These are phyloP conservation scores for Tragelaphus buxtoni DNA, from an alignment of 2,113 vertebrate genomes.

Conservation along the genomic window DNA sequence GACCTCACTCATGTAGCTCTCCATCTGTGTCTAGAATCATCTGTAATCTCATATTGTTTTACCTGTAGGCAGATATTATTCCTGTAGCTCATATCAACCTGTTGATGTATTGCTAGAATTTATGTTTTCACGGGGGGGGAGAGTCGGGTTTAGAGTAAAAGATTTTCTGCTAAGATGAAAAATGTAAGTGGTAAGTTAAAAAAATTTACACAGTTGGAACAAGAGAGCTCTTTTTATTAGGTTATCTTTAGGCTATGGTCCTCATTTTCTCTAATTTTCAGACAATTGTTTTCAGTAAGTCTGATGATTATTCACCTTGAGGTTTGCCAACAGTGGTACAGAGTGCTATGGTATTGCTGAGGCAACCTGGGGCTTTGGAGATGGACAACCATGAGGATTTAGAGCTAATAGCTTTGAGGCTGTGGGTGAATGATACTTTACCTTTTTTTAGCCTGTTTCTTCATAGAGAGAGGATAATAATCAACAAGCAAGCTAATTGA, in stretches of 20 bases:
- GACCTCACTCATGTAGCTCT: neutral
- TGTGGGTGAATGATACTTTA: neutral
- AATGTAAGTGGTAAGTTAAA: neutral
- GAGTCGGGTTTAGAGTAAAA: neutral
- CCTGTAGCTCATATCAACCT: neutral
- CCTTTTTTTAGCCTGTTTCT: neutral
- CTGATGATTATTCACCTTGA: neutral
- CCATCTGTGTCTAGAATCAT: neutral
- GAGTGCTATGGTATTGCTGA: neutral
- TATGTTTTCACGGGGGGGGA: neutral
- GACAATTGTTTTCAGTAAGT: neutral
- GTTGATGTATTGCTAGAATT: neutral
- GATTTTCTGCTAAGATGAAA: neutral
- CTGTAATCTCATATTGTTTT: neutral
- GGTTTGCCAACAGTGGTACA: neutral
- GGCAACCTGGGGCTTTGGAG: neutral
- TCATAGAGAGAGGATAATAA: neutral
- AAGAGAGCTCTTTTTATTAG: neutral
- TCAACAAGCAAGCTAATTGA: neutral
- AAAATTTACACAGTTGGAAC: neutral
- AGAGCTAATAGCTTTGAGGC: too few relatives aligned
- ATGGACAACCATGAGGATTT: neutral
- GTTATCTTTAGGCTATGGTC: neutral
- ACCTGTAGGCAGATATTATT: neutral
- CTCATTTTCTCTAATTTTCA: neutral